Evolutionary conservation across 2,797 vertebrate species (phyloP).

Genomic region (Parauchenoglanis ngamensis): DNA sequence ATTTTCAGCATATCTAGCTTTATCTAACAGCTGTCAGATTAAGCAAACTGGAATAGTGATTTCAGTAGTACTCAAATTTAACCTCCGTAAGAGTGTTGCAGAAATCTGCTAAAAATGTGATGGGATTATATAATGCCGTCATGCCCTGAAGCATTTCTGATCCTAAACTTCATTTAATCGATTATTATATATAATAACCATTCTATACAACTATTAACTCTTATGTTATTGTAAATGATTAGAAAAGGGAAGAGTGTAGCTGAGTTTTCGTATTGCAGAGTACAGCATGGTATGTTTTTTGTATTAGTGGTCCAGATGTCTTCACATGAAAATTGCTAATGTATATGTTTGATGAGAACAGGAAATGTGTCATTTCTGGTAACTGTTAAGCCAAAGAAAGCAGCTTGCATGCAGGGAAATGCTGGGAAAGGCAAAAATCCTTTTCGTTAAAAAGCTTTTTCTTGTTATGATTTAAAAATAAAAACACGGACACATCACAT

Average conservation of each 20-base stretch:
- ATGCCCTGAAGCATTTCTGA: too few species aligned
- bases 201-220: not conserved
- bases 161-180: not conserved
- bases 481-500: not conserved
- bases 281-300: not conserved
- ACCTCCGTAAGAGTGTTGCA: not conserved
- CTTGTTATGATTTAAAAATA: not conserved
- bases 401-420: not conserved
- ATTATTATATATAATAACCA: not conserved
- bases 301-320: not conserved
- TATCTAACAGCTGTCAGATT: too few species aligned
- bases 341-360: not conserved
- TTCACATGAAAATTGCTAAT: not conserved
- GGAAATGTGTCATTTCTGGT: constrained; percentile 6
- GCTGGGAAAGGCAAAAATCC: not conserved
- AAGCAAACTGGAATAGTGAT: too few species aligned
- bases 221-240: not conserved
- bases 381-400: not conserved
- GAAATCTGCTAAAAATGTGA: not conserved
- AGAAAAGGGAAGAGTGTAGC: not conserved
- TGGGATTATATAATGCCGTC: not conserved
- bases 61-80: not conserved
- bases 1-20: not conserved
- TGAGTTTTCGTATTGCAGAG: not conserved
- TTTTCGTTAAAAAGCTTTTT: not conserved